Percentiles rank a stretch among this genome's conserved stretches.
Conservation (phyloP, 2,797 vertebrate species). For the Enteromius mattozi region DNA sequence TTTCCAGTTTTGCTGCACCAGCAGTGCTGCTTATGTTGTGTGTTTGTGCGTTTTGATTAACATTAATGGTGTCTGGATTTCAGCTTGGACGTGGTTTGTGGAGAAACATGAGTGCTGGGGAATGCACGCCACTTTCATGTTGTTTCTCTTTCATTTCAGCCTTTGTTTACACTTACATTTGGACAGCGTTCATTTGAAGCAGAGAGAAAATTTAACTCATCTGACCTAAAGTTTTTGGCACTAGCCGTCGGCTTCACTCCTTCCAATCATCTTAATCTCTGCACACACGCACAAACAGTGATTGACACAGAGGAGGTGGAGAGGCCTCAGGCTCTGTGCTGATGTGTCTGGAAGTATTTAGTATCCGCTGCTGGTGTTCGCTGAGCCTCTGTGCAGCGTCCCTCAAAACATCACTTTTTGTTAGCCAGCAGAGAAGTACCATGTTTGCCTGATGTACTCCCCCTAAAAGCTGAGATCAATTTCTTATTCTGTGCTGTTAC, state of each 20-base stretch:
- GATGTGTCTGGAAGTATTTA: slow-evolving; percentile 67
- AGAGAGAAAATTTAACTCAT: slow-evolving; percentile 68
- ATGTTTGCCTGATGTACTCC: background rate
- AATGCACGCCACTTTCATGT: slow-evolving; percentile 51
- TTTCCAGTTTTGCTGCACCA: slow-evolving; percentile 9
- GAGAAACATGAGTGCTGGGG: slow-evolving; percentile 44
- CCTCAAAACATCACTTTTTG: slow-evolving; percentile 11
- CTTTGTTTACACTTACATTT: slow-evolving; percentile 66
- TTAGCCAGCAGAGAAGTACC: background rate
- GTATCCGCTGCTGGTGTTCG: slow-evolving; percentile 29
- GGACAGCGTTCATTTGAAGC: slow-evolving; percentile 58
- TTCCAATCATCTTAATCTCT: background rate
- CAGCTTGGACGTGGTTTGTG: slow-evolving; percentile 49
- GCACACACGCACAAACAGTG: slow-evolving; percentile 10
- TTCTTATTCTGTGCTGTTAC: background rate
- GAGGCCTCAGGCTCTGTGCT: slow-evolving; percentile 59
- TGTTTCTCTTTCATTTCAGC: slow-evolving; percentile 44
- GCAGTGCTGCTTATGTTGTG: slow-evolving; percentile 8
- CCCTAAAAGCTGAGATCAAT: background rate
- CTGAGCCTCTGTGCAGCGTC: slow-evolving; percentile 3
- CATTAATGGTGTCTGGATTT: slow-evolving; percentile 63
- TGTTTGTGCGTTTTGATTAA: slow-evolving; percentile 64
- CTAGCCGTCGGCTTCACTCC: slow-evolving; percentile 11
- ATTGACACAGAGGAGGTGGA: slow-evolving; percentile 52
- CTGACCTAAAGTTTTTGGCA: slow-evolving; percentile 50